Percentiles rank a stretch among this genome's conserved stretches.
phyloP scores from a whole-genome alignment of 1,140 invertebrate species.

The Pomacea maculata region DNA sequence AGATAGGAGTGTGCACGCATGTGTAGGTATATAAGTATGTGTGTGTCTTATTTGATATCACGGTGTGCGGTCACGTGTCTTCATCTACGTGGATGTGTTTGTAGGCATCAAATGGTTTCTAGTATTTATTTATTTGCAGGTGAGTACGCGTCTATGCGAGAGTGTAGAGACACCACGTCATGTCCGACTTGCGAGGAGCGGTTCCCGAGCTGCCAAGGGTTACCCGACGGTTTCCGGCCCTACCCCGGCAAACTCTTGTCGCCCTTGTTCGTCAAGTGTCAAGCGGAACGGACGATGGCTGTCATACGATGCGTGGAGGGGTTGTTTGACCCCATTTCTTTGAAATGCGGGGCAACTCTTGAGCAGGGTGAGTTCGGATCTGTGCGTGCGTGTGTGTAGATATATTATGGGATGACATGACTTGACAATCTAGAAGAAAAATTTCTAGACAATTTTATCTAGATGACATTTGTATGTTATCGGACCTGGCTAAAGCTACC shows the following conservation, averaged over 20 bases:
- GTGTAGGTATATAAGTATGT: no score
- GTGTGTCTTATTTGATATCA: no score
- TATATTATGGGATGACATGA: no score
- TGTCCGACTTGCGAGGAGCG: conserved; percentile 44
- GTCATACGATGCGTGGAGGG: conserved; percentile 39
- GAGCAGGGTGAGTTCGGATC: conserved; percentile 34
- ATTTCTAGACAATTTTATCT: no score
- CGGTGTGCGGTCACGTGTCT: no score
- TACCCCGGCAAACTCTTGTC: conserved; percentile 36
- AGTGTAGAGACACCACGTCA: conserved; percentile 18
- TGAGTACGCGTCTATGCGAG: conserved; percentile 20
- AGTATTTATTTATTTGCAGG: conserved; percentile 6
- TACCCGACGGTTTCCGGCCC: conserved; percentile 36
- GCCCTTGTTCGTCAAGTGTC: conserved; percentile 39
- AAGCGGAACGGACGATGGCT: conserved; percentile 36
- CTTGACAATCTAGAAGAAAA: no score
- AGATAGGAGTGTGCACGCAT: no score
- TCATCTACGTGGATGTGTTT: no score
- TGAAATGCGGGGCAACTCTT: conserved; percentile 38
- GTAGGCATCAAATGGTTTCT: not conserved
- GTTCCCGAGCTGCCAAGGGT: conserved; percentile 41
- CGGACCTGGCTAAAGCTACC: no score
- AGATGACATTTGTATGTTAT: no score
- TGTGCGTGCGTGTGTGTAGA: not conserved
- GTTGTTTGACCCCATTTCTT: conserved; percentile 40